These are phyloP conservation scores for Nycticebus coucang DNA, from an alignment of 2,113 vertebrate genomes.

Conservation along the genomic window DNA sequence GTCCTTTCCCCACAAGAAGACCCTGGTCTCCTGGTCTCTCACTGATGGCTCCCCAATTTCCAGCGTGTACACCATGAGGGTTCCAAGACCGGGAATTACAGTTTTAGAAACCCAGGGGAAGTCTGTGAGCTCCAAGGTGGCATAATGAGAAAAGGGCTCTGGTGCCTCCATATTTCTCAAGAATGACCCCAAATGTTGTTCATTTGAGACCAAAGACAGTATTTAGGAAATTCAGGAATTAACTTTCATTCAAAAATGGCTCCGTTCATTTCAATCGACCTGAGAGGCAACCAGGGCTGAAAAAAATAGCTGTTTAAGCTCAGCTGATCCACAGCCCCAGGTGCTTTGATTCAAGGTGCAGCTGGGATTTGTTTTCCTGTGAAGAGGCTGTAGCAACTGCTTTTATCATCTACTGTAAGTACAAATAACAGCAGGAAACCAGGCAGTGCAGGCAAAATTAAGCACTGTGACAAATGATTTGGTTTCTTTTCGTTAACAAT, in stretches of 20 bases:
- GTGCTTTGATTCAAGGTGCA: constrained; percentile 82
- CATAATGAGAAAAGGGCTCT: constrained; percentile 61
- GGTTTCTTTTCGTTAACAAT: constrained; percentile 76
- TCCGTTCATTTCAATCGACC: constrained; percentile 65
- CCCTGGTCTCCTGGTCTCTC: not conserved
- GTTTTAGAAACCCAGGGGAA: constrained; percentile 31
- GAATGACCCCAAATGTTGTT: not conserved
- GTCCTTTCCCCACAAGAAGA: not conserved
- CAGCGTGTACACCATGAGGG: not conserved
- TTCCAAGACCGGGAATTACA: constrained; percentile 36
- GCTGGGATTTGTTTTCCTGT: constrained; percentile 86
- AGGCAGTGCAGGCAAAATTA: constrained; percentile 74
- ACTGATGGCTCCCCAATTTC: not conserved
- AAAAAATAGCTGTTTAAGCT: constrained; percentile 75
- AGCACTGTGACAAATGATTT: constrained; percentile 76
- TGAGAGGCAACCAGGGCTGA: constrained; percentile 64
- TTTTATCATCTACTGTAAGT: constrained; percentile 84
- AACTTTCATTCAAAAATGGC: constrained; percentile 69
- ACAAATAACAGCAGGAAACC: constrained; percentile 84
- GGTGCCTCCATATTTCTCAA: constrained; percentile 23
- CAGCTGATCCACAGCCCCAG: constrained; percentile 77
- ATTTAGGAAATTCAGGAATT: constrained; percentile 48
- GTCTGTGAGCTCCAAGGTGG: not conserved
- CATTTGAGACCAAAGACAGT: constrained; percentile 59
- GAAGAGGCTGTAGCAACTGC: constrained; percentile 81